Evolutionary conservation across 2,888 invertebrate genomes (phyloP), one percentile per base, ranked within the genome.

Genomic region (Eubasilissa splendida): DNA sequence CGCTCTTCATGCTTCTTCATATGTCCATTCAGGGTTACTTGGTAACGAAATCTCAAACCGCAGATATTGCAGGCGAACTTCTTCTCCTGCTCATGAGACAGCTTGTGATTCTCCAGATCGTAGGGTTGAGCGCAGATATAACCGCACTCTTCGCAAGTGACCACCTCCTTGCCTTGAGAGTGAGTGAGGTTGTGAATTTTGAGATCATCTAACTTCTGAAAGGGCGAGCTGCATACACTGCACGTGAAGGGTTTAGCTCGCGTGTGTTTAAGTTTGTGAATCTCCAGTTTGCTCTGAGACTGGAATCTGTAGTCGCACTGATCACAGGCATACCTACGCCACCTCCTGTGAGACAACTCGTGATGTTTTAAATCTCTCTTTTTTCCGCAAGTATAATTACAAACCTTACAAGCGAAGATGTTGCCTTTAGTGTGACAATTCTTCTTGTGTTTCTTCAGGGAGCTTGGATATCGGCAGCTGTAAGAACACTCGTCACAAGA

Each of bases 221-320:
- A 79, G 31, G 52, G 79, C 9, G 53, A 31, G 4, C 33, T 56
- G 56, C 84, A 84, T 11, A 81, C 50, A n/a, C 75, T 81, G 78
- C 84, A 84, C 54, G 78, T 76, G 31, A 68, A 84, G 4, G 83
- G 83, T 74, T 80, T 77, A 7, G 80, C 68, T 73, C 80, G 77
- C 9, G 83, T 73, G 63, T 84, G 84, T 31, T 83, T 82, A 2
- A 84, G 76, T 68, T 84, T 80, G 52, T 84, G 84, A 1, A 82
- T 84, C 10, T 80, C 80, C 1, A 84, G 78, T 50, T 83, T 80
- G 56, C 81, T 81, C 66, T 73, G 56, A 14, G 80, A 79, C 33
- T 80, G 76, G 14, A 81, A 83, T 3, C 77, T 77, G 12, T 84
- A 84, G 76, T 83, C 83, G n/a, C 84, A 84, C 22, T 83, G 79